Percentiles rank a stretch among this genome's conserved stretches.
Evolutionary conservation across 2,797 vertebrate genomes (phyloP).

Genomic region (Lepidocolaptes lacrymiger): DNA sequence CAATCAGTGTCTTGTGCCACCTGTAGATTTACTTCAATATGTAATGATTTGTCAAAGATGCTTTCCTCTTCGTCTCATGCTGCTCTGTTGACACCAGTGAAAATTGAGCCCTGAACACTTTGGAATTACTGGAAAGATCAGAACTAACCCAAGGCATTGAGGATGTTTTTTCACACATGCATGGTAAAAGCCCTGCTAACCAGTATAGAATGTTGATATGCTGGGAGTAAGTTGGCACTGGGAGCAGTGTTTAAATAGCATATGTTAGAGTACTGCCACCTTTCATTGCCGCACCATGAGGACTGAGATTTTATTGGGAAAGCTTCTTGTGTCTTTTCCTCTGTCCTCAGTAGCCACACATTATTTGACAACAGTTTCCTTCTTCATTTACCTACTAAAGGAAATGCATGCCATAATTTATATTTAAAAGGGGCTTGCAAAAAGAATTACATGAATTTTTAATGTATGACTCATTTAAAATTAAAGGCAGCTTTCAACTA

Average conservation of each 20-base stretch:
- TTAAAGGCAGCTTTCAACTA: conserved; percentile 2
- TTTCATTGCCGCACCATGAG: not conserved
- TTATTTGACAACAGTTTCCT: not conserved
- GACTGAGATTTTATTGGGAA: not conserved
- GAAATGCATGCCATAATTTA: not conserved
- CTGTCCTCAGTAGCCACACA: not conserved
- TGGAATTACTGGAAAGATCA: not conserved
- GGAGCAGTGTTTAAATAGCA: not conserved
- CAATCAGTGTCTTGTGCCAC: not conserved
- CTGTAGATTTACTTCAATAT: conserved; percentile 2
- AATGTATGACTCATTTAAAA: not conserved
- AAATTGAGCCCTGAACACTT: not conserved
- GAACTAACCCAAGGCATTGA: not conserved
- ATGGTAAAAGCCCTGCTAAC: not conserved
- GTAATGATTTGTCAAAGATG: not conserved
- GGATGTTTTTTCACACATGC: rapidly evolving
- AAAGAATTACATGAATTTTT: not conserved
- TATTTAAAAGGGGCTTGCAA: not conserved
- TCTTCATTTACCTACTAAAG: not conserved
- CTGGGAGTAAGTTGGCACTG: not conserved
- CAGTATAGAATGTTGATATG: not conserved
- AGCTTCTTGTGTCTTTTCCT: not conserved
- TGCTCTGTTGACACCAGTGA: not conserved
- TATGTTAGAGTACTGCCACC: not conserved
- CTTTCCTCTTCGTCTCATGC: not conserved